phyloP scores from a whole-genome alignment of 2,888 invertebrate species.

The Eupithecia tripunctaria region DNA sequence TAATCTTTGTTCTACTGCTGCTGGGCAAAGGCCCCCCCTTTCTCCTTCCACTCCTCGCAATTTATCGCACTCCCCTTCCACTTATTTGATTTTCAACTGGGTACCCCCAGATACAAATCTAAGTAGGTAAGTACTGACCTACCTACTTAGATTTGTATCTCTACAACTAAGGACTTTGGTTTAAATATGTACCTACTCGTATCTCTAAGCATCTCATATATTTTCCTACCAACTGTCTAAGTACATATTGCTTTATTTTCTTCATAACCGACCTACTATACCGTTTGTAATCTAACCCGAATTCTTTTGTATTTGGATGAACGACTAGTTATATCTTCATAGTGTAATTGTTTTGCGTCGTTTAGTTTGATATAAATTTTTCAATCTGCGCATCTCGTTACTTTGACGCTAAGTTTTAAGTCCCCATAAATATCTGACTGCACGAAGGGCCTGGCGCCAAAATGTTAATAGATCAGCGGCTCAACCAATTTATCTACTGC shows the following conservation, averaged over 20 bases:
- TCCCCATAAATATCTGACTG: too few species aligned
- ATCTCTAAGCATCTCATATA: background rate
- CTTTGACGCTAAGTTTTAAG: too few species aligned
- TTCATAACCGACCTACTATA: background rate
- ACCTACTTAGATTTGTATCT: background rate
- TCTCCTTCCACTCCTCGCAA: background rate
- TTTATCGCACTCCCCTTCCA: background rate
- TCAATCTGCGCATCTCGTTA: too few species aligned
- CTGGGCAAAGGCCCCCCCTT: background rate
- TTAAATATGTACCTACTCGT: background rate
- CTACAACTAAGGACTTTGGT: background rate
- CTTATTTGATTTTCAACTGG: background rate
- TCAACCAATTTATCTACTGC: background rate
- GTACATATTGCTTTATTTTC: background rate
- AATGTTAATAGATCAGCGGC: slow-evolving; percentile 3
- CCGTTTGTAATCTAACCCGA: background rate
- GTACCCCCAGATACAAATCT: too few species aligned
- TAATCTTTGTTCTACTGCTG: background rate
- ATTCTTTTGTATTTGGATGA: background rate
- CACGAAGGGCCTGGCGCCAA: background rate
- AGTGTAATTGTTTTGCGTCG: background rate
- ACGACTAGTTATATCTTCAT: background rate
- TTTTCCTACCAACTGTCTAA: background rate
- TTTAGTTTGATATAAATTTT: background rate
- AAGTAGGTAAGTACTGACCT: background rate